These are phyloP conservation scores for Patella ulyssiponensis DNA, from an alignment of 2,888 invertebrate genomes.

Conservation along the genomic window DNA sequence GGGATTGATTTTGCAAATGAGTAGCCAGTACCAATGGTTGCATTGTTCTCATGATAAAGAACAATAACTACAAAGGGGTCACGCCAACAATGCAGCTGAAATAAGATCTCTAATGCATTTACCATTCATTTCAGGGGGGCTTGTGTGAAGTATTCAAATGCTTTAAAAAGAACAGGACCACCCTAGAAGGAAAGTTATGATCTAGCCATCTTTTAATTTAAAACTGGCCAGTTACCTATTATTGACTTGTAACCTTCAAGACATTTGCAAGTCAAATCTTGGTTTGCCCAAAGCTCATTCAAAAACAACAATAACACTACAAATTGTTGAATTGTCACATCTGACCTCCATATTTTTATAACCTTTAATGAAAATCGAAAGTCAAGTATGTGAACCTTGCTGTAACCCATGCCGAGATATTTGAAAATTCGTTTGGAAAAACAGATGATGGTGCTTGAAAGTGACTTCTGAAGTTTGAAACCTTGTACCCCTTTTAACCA, in stretches of 20 bases:
- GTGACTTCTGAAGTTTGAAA: no score
- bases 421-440: no score
- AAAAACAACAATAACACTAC: no score
- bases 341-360: no score
- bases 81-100: background rate
- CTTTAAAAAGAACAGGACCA: background rate
- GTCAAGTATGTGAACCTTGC: no score
- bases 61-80: background rate
- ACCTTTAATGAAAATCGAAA: no score
- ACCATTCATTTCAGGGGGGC: background rate
- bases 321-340: no score
- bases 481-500: background rate
- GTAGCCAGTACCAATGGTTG: background rate
- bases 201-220: no score
- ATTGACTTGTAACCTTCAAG: background rate
- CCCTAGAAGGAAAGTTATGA: background rate
- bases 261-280: background rate
- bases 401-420: no score
- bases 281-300: no score
- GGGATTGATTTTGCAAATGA: background rate
- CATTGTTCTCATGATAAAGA: background rate
- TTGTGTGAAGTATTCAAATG: background rate
- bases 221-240: no score
- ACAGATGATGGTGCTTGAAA: no score
- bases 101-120: slow-evolving; percentile 6